Conservation (phyloP, 1,140 invertebrate species). For the Dolichoris vasculosae region DNA sequence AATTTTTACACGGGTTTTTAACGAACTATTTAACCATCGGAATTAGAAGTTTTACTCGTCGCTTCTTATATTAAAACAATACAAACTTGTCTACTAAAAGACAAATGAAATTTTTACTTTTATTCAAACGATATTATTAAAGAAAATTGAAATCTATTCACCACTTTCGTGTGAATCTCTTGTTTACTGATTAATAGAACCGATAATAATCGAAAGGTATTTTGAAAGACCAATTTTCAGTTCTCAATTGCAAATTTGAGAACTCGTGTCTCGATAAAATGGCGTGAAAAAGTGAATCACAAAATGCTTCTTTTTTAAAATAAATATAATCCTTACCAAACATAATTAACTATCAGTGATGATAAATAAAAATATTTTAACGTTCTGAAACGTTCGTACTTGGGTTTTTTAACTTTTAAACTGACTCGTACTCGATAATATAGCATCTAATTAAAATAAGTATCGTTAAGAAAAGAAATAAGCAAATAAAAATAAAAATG, state of each 20-base stretch:
- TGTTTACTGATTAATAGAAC: constrained; percentile 32
- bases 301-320: no score
- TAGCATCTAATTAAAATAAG: no score
- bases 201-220: not conserved
- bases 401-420: no score
- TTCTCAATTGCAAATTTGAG: constrained; percentile 4
- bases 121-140: constrained; percentile 10
- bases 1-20: constrained; percentile 20
- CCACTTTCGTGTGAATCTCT: constrained; percentile 28
- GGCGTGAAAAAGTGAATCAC: not conserved
- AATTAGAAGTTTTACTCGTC: constrained; percentile 22
- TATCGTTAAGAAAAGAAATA: no score
- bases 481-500: no score
- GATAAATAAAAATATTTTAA: no score
- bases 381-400: no score
- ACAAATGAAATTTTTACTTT: constrained; percentile 30
- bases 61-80: constrained; percentile 35
- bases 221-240: constrained; percentile 17
- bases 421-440: no score
- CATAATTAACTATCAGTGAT: no score
- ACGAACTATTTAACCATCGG: not conserved
- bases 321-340: no score
- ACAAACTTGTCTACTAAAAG: constrained; percentile 44
- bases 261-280: not conserved
- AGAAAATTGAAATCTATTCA: constrained; percentile 7